Evolutionary conservation across 2,113 vertebrate species (phyloP), one percentile per base, ranked within the genome.

Genomic region (Noturus placidus): DNA sequence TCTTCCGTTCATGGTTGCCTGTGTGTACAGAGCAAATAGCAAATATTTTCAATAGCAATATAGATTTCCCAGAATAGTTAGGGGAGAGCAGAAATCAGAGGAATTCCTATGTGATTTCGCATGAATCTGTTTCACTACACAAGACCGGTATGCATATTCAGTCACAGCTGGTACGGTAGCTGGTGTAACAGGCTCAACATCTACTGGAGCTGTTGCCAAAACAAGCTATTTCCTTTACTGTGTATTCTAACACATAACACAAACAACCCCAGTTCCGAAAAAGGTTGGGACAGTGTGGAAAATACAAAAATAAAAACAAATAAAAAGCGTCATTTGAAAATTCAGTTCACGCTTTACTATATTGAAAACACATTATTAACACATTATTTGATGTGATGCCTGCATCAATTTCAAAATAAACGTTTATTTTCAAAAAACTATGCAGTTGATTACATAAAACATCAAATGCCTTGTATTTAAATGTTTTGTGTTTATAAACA

Each of bases 161-260:
- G 25, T 50, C 33, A 35, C 59, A 63, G 38, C 22, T 63, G 67
- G 19, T 46, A 46, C 42, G 7, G 42, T 22, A 74, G 77, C 46
- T 52, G 20, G 50, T 52, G 69, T 38, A 78, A 87, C 35, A 19
- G 86, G 78, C 35, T 65, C 85, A 56, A 46, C 59, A 50, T 46
- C 65, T 69, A 30, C n/a, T 33, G 10, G 11, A 80, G 33, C 35
- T 65, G 3, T 85, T 89, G 83, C 78, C 77, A 89, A 87, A 87
- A 85, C 77, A 85, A 76, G 25, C 35, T 5, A 35, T 89, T 89
- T 89, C 57, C 69, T 78, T 78, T 52, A 20, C 17, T 57, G 20
- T 74, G n/a, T 35, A 56, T 69, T 79, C 61, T 27, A 63, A 27
- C 59, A 9, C 61, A 25, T 52, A 30, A 57, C 27, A 30, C n/a